These are phyloP conservation scores for Xenopus petersii DNA, from an alignment of 2,797 vertebrate species.

Conservation along the genomic window DNA sequence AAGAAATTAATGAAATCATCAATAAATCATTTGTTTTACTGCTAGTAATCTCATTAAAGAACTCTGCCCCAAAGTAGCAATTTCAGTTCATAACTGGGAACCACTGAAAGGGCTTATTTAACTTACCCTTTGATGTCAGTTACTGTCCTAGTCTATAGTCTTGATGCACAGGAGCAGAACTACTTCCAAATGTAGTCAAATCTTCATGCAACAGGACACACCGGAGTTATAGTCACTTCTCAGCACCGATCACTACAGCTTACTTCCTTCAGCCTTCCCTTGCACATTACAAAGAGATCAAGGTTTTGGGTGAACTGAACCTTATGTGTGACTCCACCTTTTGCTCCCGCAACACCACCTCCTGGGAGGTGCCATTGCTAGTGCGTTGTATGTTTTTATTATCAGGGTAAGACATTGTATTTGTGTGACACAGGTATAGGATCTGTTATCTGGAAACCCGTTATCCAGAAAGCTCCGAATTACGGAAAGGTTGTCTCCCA, in stretches of 20 bases:
- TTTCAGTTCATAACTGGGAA: too few relatives aligned
- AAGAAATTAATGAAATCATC: too few relatives aligned
- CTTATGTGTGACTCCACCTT: conserved; percentile 59
- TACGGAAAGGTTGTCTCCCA: too few relatives aligned
- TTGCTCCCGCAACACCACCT: conserved; percentile 46
- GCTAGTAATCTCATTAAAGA: too few relatives aligned
- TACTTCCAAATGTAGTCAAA: conserved; percentile 54
- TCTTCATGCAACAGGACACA: conserved; percentile 16
- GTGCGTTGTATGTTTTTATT: too few relatives aligned
- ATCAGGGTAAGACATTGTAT: too few relatives aligned
- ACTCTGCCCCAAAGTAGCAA: too few relatives aligned
- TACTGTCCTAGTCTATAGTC: conserved; percentile 41
- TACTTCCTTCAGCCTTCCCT: conserved; percentile 56
- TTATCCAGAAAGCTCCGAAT: too few relatives aligned
- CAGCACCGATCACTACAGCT: conserved; percentile 50
- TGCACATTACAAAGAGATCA: conserved; percentile 51
- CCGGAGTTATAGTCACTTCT: conserved; percentile 50
- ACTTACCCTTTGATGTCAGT: conserved; percentile 66
- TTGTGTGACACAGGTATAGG: too few relatives aligned
- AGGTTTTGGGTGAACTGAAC: conserved; percentile 51
- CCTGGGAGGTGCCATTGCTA: conserved; percentile 21
- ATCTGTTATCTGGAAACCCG: too few relatives aligned
- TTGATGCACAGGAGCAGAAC: conserved; percentile 51
- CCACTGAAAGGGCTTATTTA: neutral
- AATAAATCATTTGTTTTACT: too few relatives aligned